Evolutionary conservation across 2,888 invertebrate species (phyloP), one percentile per base, ranked within the genome.

Genomic region (Tyria jacobaeae): DNA sequence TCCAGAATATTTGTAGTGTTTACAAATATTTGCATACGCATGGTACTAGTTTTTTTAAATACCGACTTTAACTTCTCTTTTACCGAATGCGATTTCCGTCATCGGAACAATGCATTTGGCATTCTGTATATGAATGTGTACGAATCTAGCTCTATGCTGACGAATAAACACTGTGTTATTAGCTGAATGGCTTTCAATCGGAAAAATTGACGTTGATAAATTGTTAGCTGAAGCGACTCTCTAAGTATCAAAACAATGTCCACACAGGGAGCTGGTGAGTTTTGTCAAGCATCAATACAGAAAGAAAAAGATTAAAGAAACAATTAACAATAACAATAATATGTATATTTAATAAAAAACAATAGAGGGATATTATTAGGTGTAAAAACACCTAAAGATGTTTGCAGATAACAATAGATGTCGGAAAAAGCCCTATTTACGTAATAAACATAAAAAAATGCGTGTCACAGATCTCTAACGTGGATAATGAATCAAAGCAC

Each of bases 401-500:
- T 17, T 1, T 41, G 41, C 41, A 41, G 21, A 21, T 41, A 21
- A 21, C 41, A 21, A 41, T 17, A 17, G 9, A 17, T 41, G 17
- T 10, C 37, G 14, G 39, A 12, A 24, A 25, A 17, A 27, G 9
- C 9, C 39, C 49, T 70, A 76, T 70, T 70, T 31, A 31, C 27
- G 27, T 31, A 31, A 31, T 31, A 31, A 31, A 31, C 27, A 31
- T 76, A 66, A 68, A 65, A 75, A 66, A 64, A 69, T 72, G 64
- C 58, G 44, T 21, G n/a, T 39, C 2, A n/a, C 60, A 17, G 35
- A 49, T 54, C 54, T 70, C 70, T 64, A 58, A 64, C 60, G 65
- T 54, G 68, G 65, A 65, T 66, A 59, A 60, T 60, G 67, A 71
- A 76, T 72, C 62, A 73, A 65, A 76, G 69, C 55, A 73, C 75